Conservation (phyloP, 2,888 invertebrate species). For the Vesta saturnalis region DNA sequence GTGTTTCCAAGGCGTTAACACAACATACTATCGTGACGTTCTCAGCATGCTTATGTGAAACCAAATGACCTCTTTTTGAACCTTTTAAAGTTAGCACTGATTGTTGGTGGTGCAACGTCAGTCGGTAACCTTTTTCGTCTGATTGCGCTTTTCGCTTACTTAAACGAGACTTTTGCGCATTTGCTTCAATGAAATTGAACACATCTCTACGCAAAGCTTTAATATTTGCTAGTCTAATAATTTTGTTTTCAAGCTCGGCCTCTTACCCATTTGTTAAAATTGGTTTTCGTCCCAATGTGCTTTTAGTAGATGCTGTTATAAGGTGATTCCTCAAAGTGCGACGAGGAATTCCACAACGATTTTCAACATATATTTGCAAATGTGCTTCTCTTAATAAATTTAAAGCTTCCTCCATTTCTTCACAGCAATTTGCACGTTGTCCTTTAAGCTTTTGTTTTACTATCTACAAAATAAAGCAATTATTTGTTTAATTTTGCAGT, state of each 20-base stretch:
- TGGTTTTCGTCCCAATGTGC: no score
- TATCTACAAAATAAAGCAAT: no score
- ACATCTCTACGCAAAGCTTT: conserved; percentile 22
- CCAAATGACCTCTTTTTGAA: conserved; percentile 44
- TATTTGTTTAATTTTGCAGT: no score
- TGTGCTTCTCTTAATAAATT: background rate
- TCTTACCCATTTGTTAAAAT: conserved; percentile 3
- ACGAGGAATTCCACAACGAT: background rate
- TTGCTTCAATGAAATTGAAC: no score
- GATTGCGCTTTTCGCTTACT: conserved; percentile 44
- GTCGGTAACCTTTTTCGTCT: conserved; percentile 46
- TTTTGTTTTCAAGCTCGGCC: no score
- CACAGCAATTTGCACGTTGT: background rate
- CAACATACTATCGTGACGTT: conserved; percentile 47
- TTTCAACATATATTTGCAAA: conserved; percentile 1
- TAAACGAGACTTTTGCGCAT: conserved; percentile 39
- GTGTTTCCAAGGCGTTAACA: conserved; percentile 44
- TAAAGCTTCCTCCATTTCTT: background rate
- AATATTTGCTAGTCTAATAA: conserved; percentile 7
- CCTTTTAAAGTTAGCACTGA: no score
- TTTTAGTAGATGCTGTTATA: no score
- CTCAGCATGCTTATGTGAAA: conserved; percentile 48
- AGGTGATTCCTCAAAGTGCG: background rate
- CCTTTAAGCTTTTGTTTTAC: no score
- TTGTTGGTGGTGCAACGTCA: no score